Evolutionary conservation across 2,888 invertebrate genomes (phyloP), one percentile per base, ranked within the genome.

Genomic region (Mythimna lalbum): DNA sequence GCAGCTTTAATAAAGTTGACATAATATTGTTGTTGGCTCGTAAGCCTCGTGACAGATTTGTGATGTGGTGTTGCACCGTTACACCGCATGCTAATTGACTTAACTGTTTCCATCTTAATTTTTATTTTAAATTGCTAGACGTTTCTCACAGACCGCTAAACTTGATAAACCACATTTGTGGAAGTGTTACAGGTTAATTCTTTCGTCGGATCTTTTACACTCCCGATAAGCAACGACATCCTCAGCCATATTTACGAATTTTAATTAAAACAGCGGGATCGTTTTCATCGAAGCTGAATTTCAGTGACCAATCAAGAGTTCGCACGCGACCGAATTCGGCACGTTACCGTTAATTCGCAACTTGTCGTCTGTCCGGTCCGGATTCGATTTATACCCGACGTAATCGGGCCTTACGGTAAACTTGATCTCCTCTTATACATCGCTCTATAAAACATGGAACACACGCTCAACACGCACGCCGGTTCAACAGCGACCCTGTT

Each of bases 351-450:
- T 95, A 94, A 92, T 89, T 85, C 86, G 83, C 84, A 76, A 75
- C 81, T 85, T 83, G 84, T 84, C 83, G 77, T 81, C 79, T 79
- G 84, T 87, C 88, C 88, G 89, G 88, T 85, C 86, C 82, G 76
- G 78, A 83, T 82, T 90, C 92, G 92, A 95, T 95, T 94, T 95
- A 94, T 94, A 91, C 84, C 87, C 92, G 93, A 93, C 93, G 88
- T 90, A 94, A 95, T 92, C 93, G 92, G 93, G 95, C 90, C 94
- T 91, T 86, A 81, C 86, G 87, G 93, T 93, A 93, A 90, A 93
- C 88, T 84, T 85, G 89, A 86, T 91, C 88, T 89, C 86, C 87
- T 89, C 87, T 84, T 84, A 86, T 82, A 87, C 78, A 83, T 86
- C 85, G 88, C 86, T 89, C 88, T 85, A 88, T 85, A 89, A 88